A percentile compares a stretch with the other conserved stretches of the same genome.
Evolutionary conservation across 1,140 invertebrate genomes (phyloP).

Genomic region (Periplaneta americana): DNA sequence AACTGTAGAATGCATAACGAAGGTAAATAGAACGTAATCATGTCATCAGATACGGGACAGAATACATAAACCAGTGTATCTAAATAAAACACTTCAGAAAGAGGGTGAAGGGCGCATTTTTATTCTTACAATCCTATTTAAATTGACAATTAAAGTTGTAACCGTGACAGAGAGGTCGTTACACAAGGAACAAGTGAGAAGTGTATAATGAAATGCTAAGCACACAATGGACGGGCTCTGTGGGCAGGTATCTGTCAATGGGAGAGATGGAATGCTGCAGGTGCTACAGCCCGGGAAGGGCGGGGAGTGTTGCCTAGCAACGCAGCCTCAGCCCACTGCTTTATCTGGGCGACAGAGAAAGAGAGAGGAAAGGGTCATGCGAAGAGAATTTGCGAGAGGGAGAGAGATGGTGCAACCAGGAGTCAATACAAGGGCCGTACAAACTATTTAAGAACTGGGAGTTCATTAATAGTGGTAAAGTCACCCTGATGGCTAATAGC

Average conservation of each 20-base stretch:
- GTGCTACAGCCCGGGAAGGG: neutral
- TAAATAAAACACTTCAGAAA: neutral
- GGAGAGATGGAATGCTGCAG: neutral
- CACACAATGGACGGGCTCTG: neutral
- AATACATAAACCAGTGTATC: neutral
- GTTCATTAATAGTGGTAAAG: no score
- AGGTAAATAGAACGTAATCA: no score
- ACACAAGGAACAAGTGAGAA: neutral
- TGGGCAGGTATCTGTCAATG: no score
- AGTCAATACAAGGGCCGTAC: neutral
- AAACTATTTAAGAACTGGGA: no score
- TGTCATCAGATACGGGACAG: neutral
- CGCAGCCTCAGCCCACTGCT: neutral
- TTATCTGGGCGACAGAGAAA: neutral
- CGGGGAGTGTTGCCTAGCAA: neutral
- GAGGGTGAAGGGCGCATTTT: neutral
- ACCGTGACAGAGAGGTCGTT: neutral
- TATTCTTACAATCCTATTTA: no score
- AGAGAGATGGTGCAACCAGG: neutral
- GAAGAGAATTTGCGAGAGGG: neutral
- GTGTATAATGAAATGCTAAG: neutral
- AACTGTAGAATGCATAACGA: no score
- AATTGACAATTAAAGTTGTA: neutral
- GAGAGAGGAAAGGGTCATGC: neutral
- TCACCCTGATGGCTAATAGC: no score